Percentiles rank a stretch among this genome's conserved stretches.
phyloP scores from a whole-genome alignment of 92 coral and sea anemone genomes.

The Actinostola sp. region DNA sequence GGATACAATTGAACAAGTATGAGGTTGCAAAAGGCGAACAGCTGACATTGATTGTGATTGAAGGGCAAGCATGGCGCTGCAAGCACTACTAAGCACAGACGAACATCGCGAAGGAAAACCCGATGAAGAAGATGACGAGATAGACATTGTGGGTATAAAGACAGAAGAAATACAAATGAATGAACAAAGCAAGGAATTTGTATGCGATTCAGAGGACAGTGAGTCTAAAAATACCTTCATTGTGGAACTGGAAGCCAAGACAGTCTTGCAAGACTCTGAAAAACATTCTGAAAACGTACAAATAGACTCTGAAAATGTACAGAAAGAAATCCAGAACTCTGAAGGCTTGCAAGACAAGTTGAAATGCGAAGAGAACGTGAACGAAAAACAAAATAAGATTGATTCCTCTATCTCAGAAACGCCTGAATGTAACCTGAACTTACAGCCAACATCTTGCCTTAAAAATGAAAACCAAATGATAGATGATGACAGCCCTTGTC shows the following conservation, averaged over 20 bases:
- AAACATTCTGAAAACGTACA: background rate
- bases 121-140: constrained; percentile 25
- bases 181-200: background rate
- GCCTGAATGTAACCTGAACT: too few relatives aligned
- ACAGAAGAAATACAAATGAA: constrained; percentile 10
- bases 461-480: too few relatives aligned
- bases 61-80: constrained; percentile 3
- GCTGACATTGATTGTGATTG: too few relatives aligned
- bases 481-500: background rate
- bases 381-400: background rate
- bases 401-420: too few relatives aligned
- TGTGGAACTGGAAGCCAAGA: background rate
- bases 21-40: too few relatives aligned
- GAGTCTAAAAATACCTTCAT: background rate
- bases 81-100: background rate
- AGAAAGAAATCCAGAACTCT: background rate
- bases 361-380: background rate
- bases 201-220: background rate
- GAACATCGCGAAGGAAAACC: background rate
- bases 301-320: background rate
- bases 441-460: too few relatives aligned
- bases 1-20: too few relatives aligned
- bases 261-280: background rate
- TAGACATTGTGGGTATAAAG: constrained; percentile 23
- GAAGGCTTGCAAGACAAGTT: background rate